Evolutionary conservation across 1,140 invertebrate species (phyloP), one percentile per base, ranked within the genome.

Genomic region (Drosophila saltans): DNA sequence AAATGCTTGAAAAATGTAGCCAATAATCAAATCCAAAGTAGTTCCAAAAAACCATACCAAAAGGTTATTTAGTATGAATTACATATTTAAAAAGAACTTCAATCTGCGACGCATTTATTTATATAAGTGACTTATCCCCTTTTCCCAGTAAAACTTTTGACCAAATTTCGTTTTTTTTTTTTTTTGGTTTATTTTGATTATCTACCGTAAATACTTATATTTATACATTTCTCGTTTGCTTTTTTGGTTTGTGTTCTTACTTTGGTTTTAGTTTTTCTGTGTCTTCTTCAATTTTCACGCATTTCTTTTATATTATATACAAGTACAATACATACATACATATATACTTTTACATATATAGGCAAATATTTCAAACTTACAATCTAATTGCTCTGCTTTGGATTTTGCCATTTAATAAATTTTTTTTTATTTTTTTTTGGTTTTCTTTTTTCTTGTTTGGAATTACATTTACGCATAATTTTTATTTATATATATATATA

Each of bases 131-230:
- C n/a, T n/a, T 16, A 16, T 16, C 16, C 16, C 16, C 16, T 11
- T 33, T 11, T 10, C 24, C 0, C 7, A 73, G 21, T 69, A 7
- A 83, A 65, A 69, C 6, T 21, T 3, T 10, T n/a, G 16, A 16
- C 16, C 16, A 16, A 16, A 16, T 16, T 39, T 52, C 16, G 11
- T 16, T 59, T 75, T 67, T 68, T n/a, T 48, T 66, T 55, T 55
- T 66, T 57, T 66, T 70, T 63, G 57, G 59, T 80, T 83, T 89
- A 84, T 89, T 89, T 89, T 88, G 84, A 89, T 89, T 89, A 89
- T 89, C 84, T 89, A 89, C 84, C 78, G 81, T 89, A 88, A 89
- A 84, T 89, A 89, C 84, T 89, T 89, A 89, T 69, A 59, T 33
- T 75, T 71, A 78, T 80, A 86, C 75, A 88, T 66, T 79, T 86